A percentile compares a stretch with the other conserved stretches of the same genome.
phyloP scores from a whole-genome alignment of 2,113 vertebrate species.

The Ifrita kowaldi region DNA sequence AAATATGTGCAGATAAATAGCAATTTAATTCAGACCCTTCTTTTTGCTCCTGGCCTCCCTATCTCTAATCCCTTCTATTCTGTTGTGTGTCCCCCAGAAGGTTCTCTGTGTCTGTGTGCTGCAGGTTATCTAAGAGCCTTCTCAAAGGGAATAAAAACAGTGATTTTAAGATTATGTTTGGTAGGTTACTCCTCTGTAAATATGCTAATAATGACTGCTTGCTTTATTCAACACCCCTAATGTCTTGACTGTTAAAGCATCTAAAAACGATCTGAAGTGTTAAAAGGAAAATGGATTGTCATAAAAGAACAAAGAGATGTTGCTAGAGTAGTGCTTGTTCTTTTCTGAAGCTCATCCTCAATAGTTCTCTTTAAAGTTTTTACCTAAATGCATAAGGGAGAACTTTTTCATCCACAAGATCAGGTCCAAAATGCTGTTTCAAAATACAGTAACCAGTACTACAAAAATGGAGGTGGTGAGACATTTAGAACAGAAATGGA shows the following conservation, averaged over 20 bases:
- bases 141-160: not conserved
- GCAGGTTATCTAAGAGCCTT: not conserved
- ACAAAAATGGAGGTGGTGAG: not conserved
- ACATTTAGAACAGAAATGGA: not conserved
- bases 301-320: not conserved
- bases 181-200: not conserved
- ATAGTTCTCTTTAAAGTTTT: not conserved
- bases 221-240: not conserved
- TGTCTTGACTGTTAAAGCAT: not conserved
- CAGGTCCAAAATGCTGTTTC: not conserved
- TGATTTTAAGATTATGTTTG: not conserved
- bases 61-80: not conserved
- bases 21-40: not conserved
- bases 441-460: not conserved
- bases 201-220: not conserved
- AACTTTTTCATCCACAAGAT: not conserved
- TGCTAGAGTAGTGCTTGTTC: not conserved
- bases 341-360: not conserved
- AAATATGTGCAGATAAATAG: not conserved
- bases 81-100: not conserved
- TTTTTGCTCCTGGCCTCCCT: not conserved
- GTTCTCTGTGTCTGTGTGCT: not conserved
- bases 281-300: not conserved
- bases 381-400: not conserved
- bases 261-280: not conserved